A percentile compares a stretch with the other conserved stretches of the same genome.
Evolutionary conservation across 2,113 vertebrate genomes (phyloP).

Genomic region (Arvicanthis niloticus): DNA sequence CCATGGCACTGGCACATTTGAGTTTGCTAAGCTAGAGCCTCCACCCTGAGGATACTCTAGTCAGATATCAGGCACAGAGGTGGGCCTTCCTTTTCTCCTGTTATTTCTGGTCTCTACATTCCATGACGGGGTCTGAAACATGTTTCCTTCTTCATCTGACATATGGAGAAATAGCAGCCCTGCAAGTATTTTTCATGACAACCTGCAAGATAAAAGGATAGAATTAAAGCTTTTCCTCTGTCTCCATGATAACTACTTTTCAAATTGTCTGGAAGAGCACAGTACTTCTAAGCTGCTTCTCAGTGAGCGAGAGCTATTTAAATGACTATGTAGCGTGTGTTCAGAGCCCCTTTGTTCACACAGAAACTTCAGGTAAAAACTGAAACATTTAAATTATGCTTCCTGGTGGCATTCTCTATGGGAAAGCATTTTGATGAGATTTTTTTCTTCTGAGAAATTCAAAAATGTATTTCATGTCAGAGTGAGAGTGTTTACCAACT

Average conservation of each 20-base stretch:
- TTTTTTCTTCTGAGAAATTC: slow-evolving; percentile 16
- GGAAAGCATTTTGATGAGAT: neutral
- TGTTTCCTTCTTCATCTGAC: neutral
- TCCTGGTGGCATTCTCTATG: neutral
- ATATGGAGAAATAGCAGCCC: accelerated
- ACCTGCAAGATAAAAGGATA: neutral
- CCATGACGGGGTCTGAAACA: accelerated
- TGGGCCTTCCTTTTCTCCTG: accelerated
- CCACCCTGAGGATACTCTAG: accelerated
- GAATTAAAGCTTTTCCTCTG: neutral
- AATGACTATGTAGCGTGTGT: neutral
- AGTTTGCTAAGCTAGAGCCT: accelerated
- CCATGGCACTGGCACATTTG: accelerated
- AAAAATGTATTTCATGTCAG: neutral
- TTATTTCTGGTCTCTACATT: neutral
- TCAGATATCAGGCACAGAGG: accelerated
- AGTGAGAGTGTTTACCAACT: neutral
- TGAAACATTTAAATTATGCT: neutral
- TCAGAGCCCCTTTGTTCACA: slow-evolving; percentile 13
- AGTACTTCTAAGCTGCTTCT: neutral
- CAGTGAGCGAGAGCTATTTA: neutral
- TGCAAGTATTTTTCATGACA: neutral
- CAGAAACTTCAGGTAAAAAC: slow-evolving; percentile 50
- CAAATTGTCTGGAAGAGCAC: neutral
- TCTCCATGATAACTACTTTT: neutral